phyloP scores from a whole-genome alignment of 1,140 invertebrate species.

The Lucilia cuprina region DNA sequence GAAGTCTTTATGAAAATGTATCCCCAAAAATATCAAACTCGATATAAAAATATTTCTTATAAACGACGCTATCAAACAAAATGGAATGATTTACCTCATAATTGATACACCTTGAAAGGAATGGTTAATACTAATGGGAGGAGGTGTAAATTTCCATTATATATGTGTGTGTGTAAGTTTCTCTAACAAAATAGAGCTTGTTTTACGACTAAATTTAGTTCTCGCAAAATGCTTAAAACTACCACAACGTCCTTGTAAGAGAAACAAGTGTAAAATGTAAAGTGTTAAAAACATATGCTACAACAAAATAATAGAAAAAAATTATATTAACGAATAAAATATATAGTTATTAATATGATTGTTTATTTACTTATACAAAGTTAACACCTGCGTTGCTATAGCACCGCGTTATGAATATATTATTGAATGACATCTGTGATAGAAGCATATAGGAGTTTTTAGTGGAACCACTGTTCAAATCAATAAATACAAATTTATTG shows the following conservation, averaged over 20 bases:
- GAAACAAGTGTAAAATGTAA: neutral
- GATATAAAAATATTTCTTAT: too few relatives aligned
- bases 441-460: neutral
- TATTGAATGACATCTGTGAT: neutral
- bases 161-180: too few relatives aligned
- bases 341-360: neutral
- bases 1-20: too few relatives aligned
- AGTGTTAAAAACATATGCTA: neutral
- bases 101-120: neutral
- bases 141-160: neutral
- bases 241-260: neutral
- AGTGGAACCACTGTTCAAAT: neutral
- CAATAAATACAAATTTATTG: neutral
- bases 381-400: conserved; percentile 5
- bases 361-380: neutral
- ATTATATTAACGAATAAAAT: neutral
- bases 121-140: neutral
- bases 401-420: conserved; percentile 1
- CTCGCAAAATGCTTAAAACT: neutral
- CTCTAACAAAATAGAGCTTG: too few relatives aligned
- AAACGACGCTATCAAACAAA: too few relatives aligned
- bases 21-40: too few relatives aligned
- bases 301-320: neutral
- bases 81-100: too few relatives aligned
- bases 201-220: neutral